Evolutionary conservation across 2,113 vertebrate species (phyloP).

Genomic region (Ailurus styani): DNA sequence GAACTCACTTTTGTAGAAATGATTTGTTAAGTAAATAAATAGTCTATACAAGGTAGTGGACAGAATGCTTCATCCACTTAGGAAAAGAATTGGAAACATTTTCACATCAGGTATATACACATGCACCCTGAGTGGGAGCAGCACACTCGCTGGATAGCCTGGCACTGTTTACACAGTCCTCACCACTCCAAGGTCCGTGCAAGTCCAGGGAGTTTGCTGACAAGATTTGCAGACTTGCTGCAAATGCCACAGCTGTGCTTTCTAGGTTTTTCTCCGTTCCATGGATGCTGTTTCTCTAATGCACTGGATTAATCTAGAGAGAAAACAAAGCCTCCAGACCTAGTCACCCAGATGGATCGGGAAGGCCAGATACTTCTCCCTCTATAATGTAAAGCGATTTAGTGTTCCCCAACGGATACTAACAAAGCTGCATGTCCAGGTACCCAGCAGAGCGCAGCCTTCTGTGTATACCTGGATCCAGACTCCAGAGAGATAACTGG

Average conservation of each 20-base stretch:
- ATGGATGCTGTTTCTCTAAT: not conserved
- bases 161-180: not conserved
- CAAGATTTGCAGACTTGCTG: not conserved
- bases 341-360: not conserved
- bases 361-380: not conserved
- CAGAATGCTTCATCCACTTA: not conserved
- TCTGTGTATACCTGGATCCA: not conserved
- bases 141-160: not conserved
- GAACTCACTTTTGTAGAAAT: not conserved
- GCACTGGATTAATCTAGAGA: not conserved
- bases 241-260: not conserved
- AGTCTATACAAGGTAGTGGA: not conserved
- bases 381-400: not conserved
- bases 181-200: not conserved
- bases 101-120: not conserved
- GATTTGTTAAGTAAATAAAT: slow-evolving; percentile 2
- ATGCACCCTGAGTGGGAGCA: not conserved
- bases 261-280: not conserved
- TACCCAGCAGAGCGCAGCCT: not conserved
- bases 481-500: not conserved
- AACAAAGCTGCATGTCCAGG: not conserved
- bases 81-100: not conserved
- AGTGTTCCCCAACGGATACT: not conserved
- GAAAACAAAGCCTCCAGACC: not conserved
- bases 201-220: not conserved